Evolutionary conservation across 2,113 vertebrate species (phyloP).

Genomic region (Odontophorus gujanensis): DNA sequence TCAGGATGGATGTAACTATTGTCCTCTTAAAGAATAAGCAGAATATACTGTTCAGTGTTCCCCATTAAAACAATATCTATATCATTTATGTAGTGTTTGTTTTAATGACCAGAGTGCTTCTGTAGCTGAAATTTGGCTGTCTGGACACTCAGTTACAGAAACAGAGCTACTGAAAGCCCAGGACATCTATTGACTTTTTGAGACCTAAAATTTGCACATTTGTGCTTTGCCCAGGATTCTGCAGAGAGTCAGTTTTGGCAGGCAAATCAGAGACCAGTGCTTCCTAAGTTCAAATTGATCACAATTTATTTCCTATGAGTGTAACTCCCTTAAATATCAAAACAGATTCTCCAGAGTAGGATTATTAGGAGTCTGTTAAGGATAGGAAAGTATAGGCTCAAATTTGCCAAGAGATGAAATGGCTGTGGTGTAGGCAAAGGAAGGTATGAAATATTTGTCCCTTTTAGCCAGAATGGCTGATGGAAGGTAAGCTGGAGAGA

Average conservation of each 20-base stretch:
- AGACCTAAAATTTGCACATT: background rate
- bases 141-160: background rate
- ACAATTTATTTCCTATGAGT: background rate
- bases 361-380: conserved; percentile 1
- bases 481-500: background rate
- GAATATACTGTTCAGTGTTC: background rate
- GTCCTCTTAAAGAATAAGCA: background rate
- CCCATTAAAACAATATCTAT: background rate
- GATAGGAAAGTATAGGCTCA: conserved; percentile 8
- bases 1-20: background rate
- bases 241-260: background rate
- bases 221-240: background rate
- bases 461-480: conserved; percentile 16
- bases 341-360: background rate
- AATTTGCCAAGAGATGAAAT: background rate
- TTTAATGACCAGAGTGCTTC: background rate
- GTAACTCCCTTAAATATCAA: conserved; percentile 35
- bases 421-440: background rate
- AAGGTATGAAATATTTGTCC: conserved; percentile 31
- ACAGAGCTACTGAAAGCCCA: background rate
- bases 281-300: background rate
- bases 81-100: background rate
- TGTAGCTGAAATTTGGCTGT: background rate
- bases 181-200: background rate
- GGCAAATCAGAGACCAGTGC: background rate